Evolutionary conservation across 2,797 vertebrate species (phyloP).

Genomic region (Pantherophis alleghaniensis): DNA sequence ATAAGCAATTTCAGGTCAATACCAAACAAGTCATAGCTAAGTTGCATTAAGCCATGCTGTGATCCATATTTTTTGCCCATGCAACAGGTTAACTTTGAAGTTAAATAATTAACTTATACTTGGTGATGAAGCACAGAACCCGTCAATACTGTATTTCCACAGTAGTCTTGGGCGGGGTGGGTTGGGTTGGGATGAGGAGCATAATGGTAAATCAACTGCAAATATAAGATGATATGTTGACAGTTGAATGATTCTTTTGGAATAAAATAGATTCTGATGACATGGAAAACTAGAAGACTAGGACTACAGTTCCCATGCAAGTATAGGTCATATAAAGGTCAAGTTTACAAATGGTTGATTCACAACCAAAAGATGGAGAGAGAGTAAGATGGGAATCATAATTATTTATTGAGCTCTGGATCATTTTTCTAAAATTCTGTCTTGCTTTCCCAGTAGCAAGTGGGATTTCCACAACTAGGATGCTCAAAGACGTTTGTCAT

Average conservation of each 20-base stretch:
- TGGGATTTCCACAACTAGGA: background rate
- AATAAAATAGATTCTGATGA: background rate
- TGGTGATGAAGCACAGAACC: background rate
- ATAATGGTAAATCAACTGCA: background rate
- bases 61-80: background rate
- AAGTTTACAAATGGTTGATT: background rate
- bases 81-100: background rate
- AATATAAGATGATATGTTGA: background rate
- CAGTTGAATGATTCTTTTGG: background rate
- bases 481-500: background rate
- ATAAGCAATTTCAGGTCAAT: background rate
- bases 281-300: background rate
- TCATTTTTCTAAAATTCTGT: background rate
- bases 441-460: background rate
- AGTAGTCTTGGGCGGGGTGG: background rate
- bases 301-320: background rate
- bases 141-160: background rate
- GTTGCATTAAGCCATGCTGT: background rate
- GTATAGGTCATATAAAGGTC: background rate
- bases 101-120: background rate
- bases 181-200: rapidly evolving
- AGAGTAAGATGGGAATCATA: background rate
- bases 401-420: background rate
- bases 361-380: background rate
- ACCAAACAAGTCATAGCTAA: background rate